phyloP scores from a whole-genome alignment of 2,888 invertebrate species.

The Hipparchia semele region DNA sequence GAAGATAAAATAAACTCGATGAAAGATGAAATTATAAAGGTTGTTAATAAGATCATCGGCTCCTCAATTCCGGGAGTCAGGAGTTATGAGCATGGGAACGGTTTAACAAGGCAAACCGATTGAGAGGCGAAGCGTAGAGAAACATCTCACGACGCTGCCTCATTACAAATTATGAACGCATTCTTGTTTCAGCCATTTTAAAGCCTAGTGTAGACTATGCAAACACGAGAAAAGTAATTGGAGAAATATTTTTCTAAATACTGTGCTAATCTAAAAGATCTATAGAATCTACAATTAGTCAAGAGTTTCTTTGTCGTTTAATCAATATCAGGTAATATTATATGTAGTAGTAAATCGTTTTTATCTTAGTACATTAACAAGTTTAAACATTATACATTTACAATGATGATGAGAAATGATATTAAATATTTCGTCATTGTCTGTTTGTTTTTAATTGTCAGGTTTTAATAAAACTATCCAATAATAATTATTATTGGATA shows the following conservation, averaged over 20 bases:
- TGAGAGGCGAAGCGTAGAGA: constrained; percentile 75
- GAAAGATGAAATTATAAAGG: constrained; percentile 5
- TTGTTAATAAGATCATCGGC: constrained; percentile 17
- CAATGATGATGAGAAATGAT: no score
- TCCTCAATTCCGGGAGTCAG: constrained; percentile 40
- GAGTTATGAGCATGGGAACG: constrained; percentile 66
- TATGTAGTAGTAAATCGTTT: no score
- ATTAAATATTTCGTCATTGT: no score
- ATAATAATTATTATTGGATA: not conserved
- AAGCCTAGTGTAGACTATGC: constrained; percentile 29
- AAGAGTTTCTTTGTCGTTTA: no score
- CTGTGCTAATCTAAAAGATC: no score
- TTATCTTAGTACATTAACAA: no score
- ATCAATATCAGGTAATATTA: no score
- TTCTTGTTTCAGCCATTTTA: constrained; percentile 56
- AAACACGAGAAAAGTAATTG: not conserved
- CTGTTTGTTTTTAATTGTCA: no score
- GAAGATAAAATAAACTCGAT: constrained; percentile 6
- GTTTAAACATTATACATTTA: no score
- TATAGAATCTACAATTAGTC: not conserved
- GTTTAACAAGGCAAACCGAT: constrained; percentile 74
- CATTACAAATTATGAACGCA: constrained; percentile 82
- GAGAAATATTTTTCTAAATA: not conserved
- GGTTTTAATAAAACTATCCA: no score
- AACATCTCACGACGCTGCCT: constrained; percentile 66